Percentiles rank a stretch among this genome's conserved stretches.
Conservation (phyloP, 2,797 vertebrate species). For the Discoglossus pictus region DNA sequence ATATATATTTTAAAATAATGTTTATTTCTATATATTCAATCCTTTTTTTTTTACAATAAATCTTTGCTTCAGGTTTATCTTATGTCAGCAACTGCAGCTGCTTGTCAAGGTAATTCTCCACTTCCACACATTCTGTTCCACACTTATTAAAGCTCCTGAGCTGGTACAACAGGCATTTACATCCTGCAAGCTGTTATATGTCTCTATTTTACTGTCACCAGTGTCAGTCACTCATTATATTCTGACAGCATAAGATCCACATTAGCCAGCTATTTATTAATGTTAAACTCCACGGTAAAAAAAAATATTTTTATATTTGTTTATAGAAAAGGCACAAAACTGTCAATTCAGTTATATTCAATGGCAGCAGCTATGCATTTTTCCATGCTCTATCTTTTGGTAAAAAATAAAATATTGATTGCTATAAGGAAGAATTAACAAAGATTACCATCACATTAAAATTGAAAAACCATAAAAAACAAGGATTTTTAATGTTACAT, state of each 20-base stretch:
- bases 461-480: too few relatives aligned
- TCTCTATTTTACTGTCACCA: conserved; percentile 40
- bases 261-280: conserved; percentile 28
- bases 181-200: conserved; percentile 21
- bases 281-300: not conserved
- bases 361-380: conserved; percentile 10
- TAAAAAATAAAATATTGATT: too few relatives aligned
- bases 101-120: conserved; percentile 40
- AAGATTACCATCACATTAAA: too few relatives aligned
- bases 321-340: conserved; percentile 25
- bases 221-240: conserved; percentile 43
- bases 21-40: conserved; percentile 18
- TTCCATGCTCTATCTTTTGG: too few relatives aligned
- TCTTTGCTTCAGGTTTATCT: conserved; percentile 17
- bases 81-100: conserved; percentile 31
- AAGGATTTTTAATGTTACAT: too few relatives aligned
- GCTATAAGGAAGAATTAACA: too few relatives aligned
- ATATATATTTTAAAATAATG: too few relatives aligned
- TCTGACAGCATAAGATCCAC: conserved; percentile 28
- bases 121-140: conserved; percentile 41
- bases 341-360: conserved; percentile 28
- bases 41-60: conserved; percentile 22
- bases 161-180: conserved; percentile 21
- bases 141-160: conserved; percentile 43
- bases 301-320: conserved; percentile 8